Conservation (phyloP, 2,797 vertebrate genomes). For the Xenops minutus region DNA sequence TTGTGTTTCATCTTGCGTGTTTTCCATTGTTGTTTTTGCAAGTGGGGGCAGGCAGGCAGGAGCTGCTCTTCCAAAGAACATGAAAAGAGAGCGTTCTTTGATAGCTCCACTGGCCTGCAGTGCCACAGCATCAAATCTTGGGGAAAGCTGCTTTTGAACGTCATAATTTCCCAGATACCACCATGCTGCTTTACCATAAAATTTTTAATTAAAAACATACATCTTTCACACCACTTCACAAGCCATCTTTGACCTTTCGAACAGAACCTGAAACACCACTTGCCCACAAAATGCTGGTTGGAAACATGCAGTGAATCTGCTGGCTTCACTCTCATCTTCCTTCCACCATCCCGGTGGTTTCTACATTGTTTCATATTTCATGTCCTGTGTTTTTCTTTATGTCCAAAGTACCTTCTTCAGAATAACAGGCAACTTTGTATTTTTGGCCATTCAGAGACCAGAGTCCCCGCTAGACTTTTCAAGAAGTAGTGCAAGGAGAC, state of each 20-base stretch:
- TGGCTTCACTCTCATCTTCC: not conserved
- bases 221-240: not conserved
- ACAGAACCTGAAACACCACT: not conserved
- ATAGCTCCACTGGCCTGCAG: not conserved
- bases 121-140: not conserved
- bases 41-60: not conserved
- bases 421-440: accelerated
- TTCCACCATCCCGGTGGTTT: not conserved
- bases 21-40: constrained; percentile 2
- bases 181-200: not conserved
- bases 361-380: not conserved
- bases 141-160: not conserved
- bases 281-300: not conserved
- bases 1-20: not conserved
- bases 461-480: not conserved
- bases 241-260: not conserved
- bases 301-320: not conserved
- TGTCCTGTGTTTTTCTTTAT: not conserved
- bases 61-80: not conserved
- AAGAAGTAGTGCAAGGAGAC: not conserved
- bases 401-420: not conserved
- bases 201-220: not conserved
- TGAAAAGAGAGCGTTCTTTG: not conserved
- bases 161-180: not conserved
- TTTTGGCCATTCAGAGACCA: not conserved